Base-by-base conservation (phyloP, 2,888 invertebrate species). In the Gari tellinella region DNA sequence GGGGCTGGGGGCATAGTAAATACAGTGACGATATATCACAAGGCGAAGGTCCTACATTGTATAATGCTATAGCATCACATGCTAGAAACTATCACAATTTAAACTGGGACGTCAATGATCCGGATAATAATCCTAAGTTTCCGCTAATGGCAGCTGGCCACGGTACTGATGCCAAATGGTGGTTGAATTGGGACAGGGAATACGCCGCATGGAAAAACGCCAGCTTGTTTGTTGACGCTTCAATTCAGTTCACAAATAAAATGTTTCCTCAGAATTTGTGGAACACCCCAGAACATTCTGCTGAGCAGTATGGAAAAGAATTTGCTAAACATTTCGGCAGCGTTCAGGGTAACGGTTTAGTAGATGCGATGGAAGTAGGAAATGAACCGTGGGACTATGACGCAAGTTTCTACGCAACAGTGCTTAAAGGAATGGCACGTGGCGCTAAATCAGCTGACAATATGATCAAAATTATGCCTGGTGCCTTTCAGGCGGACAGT, bases 171-270 rank as follows among this genome's bases (percentile, higher is more conserved):
- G 81, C 82, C 0, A 77, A 66, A 45, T 53, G 75, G 25, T 86
- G 86, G 86, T 40, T 87, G 15, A 84, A 87, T 58, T 87, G 86
- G 86, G 86, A 87, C 60, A 75, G 8, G 10, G 86, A 87, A 73
- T 87, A 87, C 49, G 26, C 25, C 1, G 66, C 63, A 25, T 87
- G 86, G 86, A 52, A 23, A 17, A 58, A 72, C 8, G 82, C 82
- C 14, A 78, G 74, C 52, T 60, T 87, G 5, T 53, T 66, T 5
- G 73, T 86, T 7, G 84, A 87, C 64, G 81, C 69, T 2, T 83
- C 83, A 2, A 64, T 85, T 23, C 86, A 87, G 61, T 87, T 87
- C 49, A 77, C 72, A 1, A 78, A 75, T n/a, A 77, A 76, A 21
- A 62, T 57, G 0, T 80, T 84, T 21, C 76, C 80, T 7, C 66